Base-by-base conservation (phyloP, 2,113 vertebrate species). In the Scomber colias region DNA sequence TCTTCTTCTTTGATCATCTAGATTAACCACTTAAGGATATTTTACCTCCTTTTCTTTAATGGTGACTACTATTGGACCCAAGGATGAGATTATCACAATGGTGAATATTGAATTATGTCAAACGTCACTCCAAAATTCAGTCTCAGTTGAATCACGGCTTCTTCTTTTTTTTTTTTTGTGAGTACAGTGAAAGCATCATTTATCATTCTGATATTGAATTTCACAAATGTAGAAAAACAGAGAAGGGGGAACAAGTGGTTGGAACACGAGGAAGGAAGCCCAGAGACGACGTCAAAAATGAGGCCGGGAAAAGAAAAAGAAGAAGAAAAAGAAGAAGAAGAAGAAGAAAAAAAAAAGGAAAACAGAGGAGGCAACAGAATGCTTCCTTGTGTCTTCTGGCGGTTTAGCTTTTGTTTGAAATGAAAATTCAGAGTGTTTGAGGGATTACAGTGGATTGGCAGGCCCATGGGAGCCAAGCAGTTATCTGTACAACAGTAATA, bases 341-440 rank as follows among this genome's bases (percentile, higher is more conserved):
- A n/a, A n/a, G n/a, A n/a, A n/a, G n/a, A n/a, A 3, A 14, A 15
- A 45, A 31, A 56, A 51, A 27, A 3, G 19, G 16, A 48, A 54
- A 16, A 31, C 21, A 71, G 70, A 77, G 63, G 75, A 85, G 79
- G 70, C 67, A 77, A 79, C 86, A 90, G 74, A 89, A 89, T 83
- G 90, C 91, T 89, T 91, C 83, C 90, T 89, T 89, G 81, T 92
- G 89, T 94, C 92, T 91, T 92, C 78, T 89, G 86, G 86, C 84
- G 78, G 88, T 92, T 92, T 93, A 92, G 88, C 92, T 91, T 95
- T 95, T 93, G 93, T 95, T 94, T 95, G 93, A 95, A 94, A 94
- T 94, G 92, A 95, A 94, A 94, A 94, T 93, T 92, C 92, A 85
- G 90, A 92, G 89, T 93, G 94, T 95, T 93, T 94, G 93, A 93